phyloP scores from a whole-genome alignment of 1,140 invertebrate species.

The Trachymyrmex septentrionalis region DNA sequence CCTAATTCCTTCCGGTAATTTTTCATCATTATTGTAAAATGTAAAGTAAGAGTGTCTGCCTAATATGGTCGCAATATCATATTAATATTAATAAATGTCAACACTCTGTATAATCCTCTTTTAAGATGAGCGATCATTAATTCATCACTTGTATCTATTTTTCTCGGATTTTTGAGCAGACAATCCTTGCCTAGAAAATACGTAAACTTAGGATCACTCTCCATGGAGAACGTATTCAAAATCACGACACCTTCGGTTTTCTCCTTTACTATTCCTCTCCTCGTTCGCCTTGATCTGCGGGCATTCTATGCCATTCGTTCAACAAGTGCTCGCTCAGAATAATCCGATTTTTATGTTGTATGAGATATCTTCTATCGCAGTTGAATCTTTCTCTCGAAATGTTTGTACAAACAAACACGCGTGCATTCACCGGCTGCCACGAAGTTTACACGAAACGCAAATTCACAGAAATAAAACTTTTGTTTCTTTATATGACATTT shows the following conservation, averaged over 20 bases:
- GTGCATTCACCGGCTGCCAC: background rate
- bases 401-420: constrained; percentile 13
- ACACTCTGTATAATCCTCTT: background rate
- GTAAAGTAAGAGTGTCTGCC: background rate
- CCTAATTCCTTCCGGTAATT: background rate
- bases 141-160: constrained; percentile 91
- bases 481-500: background rate
- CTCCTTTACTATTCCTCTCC: constrained; percentile 91
- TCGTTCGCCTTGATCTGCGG: constrained; percentile 92
- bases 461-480: constrained; percentile 15
- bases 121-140: background rate
- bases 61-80: background rate
- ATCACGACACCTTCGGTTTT: constrained; percentile 94
- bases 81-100: constrained; percentile 14
- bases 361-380: constrained; percentile 87
- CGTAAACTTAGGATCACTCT: constrained; percentile 91
- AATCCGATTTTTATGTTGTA: constrained; percentile 86
- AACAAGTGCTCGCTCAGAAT: constrained; percentile 91
- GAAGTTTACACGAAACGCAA: constrained; percentile 16
- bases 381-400: constrained; percentile 10
- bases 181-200: constrained; percentile 92
- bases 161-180: constrained; percentile 91
- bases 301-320: constrained; percentile 87
- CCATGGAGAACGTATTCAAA: constrained; percentile 92
- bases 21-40: background rate